Conservation (phyloP, 2,113 vertebrate species). For the Melanerpes aurifrons region DNA sequence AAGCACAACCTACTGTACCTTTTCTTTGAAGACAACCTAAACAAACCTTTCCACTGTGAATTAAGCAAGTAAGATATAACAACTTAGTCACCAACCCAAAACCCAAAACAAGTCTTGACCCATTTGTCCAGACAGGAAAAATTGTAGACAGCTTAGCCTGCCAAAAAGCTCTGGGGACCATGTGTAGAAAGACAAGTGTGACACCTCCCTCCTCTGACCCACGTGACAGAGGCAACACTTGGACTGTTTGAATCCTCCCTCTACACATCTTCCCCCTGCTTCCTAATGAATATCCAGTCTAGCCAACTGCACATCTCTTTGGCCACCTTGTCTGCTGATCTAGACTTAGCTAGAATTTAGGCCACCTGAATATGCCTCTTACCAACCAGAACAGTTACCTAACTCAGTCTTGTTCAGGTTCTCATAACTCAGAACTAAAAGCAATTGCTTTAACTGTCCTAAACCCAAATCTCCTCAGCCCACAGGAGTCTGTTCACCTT, state of each 20-base stretch:
- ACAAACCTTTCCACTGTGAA: neutral
- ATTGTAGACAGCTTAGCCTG: neutral
- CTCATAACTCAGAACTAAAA: neutral
- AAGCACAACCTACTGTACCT: neutral
- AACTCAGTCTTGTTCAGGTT: neutral
- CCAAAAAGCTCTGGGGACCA: neutral
- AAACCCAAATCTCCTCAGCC: neutral
- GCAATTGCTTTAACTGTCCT: constrained; percentile 4
- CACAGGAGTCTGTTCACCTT: neutral
- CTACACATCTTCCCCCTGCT: neutral
- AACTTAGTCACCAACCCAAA: neutral
- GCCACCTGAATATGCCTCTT: neutral
- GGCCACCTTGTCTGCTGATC: neutral
- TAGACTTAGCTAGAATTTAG: neutral
- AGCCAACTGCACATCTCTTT: neutral
- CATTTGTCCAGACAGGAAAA: neutral
- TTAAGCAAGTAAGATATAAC: neutral
- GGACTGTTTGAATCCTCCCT: neutral
- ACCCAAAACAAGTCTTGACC: neutral
- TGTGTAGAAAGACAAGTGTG: neutral
- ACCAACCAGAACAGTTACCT: constrained; percentile 28
- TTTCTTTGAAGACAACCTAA: neutral
- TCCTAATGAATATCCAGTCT: neutral
- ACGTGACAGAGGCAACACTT: neutral
- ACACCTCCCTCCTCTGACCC: neutral